A percentile compares a stretch with the other conserved stretches of the same genome.
Conservation (phyloP, 2,113 vertebrate species). For the Corythornis vintsioides region DNA sequence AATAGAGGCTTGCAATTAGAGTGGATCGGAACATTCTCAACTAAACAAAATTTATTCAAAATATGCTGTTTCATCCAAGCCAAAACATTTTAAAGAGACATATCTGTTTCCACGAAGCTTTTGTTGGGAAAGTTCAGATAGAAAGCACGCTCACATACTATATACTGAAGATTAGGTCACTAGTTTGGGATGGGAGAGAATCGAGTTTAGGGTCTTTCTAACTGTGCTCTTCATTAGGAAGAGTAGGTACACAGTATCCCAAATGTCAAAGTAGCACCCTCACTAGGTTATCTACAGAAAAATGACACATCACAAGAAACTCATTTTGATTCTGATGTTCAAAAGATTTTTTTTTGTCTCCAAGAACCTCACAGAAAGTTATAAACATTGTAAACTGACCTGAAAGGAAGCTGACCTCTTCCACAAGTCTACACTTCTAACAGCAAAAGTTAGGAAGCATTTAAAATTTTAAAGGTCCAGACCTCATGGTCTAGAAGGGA, state of each 20-base stretch:
- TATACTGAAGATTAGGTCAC: background rate
- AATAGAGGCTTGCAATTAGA: conserved; percentile 50
- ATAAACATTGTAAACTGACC: background rate
- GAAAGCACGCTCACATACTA: background rate
- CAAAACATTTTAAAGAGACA: conserved; percentile 29
- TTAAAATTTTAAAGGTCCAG: background rate
- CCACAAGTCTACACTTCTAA: background rate
- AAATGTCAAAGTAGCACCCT: background rate
- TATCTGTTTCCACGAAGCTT: conserved; percentile 29
- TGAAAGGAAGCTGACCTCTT: background rate
- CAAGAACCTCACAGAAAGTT: background rate
- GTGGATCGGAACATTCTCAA: background rate
- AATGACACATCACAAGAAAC: background rate
- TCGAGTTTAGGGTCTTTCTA: background rate
- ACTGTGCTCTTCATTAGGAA: background rate
- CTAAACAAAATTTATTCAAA: conserved; percentile 54
- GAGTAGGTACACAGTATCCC: background rate
- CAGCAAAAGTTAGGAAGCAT: background rate
- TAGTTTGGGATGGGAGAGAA: background rate
- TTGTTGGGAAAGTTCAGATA: conserved; percentile 18
- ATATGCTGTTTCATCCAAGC: background rate
- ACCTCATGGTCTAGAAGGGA: background rate
- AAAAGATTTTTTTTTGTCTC: background rate
- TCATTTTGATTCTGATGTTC: background rate
- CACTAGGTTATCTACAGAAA: background rate